A percentile compares a stretch with the other conserved stretches of the same genome.
Conservation (phyloP, 1,140 invertebrate species). For the Nephila pilipes region DNA sequence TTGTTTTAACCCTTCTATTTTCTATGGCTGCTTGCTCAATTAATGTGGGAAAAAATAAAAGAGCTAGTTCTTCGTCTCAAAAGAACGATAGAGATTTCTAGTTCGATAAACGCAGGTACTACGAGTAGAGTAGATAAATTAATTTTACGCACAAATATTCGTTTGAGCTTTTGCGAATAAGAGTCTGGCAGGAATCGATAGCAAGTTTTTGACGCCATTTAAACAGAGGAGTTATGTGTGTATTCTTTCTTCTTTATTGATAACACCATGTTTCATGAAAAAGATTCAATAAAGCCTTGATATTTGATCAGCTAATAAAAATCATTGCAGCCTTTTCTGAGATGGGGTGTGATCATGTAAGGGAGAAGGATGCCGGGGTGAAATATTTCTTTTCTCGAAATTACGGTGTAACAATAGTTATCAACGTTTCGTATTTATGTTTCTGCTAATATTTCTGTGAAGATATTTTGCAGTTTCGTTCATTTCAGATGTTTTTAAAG, state of each 20-base stretch:
- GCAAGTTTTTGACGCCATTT: neutral
- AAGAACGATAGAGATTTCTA: constrained; percentile 38
- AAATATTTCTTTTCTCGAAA: neutral
- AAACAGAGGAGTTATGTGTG: neutral
- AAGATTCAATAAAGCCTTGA: constrained; percentile 20
- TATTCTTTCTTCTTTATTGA: neutral
- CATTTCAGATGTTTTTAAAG: too few relatives aligned
- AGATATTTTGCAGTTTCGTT: too few relatives aligned
- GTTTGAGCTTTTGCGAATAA: neutral
- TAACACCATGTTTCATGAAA: neutral
- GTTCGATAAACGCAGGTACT: neutral
- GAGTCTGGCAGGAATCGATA: constrained; percentile 35
- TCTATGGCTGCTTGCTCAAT: neutral
- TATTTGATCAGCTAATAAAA: neutral
- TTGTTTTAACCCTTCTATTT: neutral
- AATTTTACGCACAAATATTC: constrained; percentile 52
- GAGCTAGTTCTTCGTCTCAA: neutral
- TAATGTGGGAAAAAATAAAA: neutral
- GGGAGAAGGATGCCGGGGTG: neutral
- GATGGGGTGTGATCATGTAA: neutral
- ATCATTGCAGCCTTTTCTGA: neutral
- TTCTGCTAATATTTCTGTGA: too few relatives aligned
- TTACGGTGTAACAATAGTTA: neutral
- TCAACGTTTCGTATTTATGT: too few relatives aligned
- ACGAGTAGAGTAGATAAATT: constrained; percentile 11